Conservation (phyloP, 2,797 vertebrate species). For the Sebastes ruberrimus region DNA sequence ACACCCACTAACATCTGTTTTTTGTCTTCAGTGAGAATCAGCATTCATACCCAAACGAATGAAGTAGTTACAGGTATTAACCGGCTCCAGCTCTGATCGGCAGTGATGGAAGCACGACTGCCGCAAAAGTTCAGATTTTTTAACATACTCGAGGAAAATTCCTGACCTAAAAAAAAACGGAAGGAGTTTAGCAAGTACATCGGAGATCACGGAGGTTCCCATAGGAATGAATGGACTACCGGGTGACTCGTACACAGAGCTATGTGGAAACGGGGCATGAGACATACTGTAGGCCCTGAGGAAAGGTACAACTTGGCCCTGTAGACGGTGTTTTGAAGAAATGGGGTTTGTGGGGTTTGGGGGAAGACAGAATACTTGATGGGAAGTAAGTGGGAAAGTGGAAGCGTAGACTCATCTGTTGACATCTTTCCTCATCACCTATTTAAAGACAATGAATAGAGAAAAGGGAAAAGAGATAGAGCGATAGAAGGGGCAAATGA, state of each 20-base stretch:
- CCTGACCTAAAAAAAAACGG: neutral
- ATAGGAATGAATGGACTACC: neutral
- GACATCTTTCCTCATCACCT: slow-evolving; percentile 49
- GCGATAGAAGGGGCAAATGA: slow-evolving; percentile 58
- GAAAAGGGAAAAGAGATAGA: slow-evolving; percentile 25
- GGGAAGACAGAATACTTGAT: slow-evolving; percentile 32
- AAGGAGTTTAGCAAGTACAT: neutral
- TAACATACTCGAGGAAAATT: neutral
- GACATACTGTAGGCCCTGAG: neutral
- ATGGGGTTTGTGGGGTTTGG: slow-evolving; percentile 12
- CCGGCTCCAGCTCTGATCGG: neutral
- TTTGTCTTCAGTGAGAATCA: neutral
- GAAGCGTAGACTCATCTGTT: slow-evolving; percentile 40
- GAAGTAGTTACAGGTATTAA: neutral
- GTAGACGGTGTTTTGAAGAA: neutral
- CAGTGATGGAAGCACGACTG: neutral
- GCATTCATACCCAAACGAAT: neutral
- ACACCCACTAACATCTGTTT: neutral
- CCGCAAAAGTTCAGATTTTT: neutral
- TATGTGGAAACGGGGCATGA: neutral
- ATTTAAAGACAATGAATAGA: slow-evolving; percentile 57
- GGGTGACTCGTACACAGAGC: neutral
- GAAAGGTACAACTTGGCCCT: neutral
- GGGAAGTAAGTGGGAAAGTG: slow-evolving; percentile 27
- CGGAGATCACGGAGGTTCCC: neutral